A percentile compares a stretch with the other conserved stretches of the same genome.
Evolutionary conservation across 2,888 invertebrate genomes (phyloP).

Genomic region (Tineola bisselliella): DNA sequence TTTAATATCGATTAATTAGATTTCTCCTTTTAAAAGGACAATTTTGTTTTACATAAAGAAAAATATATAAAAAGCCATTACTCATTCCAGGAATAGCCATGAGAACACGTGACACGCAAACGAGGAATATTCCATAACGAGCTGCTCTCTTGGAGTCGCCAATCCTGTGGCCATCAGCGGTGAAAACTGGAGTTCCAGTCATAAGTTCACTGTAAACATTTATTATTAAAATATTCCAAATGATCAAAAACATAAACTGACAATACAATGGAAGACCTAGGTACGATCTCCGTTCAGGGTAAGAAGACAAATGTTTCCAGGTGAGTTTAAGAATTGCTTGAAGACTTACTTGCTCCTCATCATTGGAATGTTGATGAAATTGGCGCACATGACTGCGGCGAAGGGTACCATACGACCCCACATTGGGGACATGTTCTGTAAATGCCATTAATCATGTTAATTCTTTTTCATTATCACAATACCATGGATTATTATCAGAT

Average conservation of each 20-base stretch:
- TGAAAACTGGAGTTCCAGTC: constrained; percentile 84
- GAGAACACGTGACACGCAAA: constrained; percentile 85
- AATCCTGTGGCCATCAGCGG: constrained; percentile 77
- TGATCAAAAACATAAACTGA: too few relatives aligned
- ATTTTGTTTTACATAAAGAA: too few relatives aligned
- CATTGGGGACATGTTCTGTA: constrained; percentile 77
- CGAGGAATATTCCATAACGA: constrained; percentile 83
- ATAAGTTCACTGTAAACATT: constrained; percentile 72
- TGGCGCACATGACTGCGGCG: constrained; percentile 95
- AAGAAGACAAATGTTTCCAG: too few relatives aligned
- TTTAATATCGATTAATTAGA: too few relatives aligned
- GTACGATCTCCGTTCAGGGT: too few relatives aligned
- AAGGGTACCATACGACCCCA: constrained; percentile 93
- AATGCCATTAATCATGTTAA: constrained; percentile 15
- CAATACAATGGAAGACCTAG: too few relatives aligned
- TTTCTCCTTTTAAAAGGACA: too few relatives aligned
- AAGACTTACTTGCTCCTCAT: constrained; percentile 87
- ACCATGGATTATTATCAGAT: too few relatives aligned
- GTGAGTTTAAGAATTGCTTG: too few relatives aligned
- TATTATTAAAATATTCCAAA: background rate
- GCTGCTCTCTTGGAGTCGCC: constrained; percentile 78
- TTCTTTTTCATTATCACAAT: too few relatives aligned
- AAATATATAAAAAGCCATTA: constrained; percentile 52
- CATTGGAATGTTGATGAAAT: constrained; percentile 97
- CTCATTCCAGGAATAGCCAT: constrained; percentile 98